Percentiles rank a stretch among this genome's conserved stretches.
These are phyloP conservation scores for Nyctibius bracteatus DNA, from an alignment of 2,113 vertebrate genomes.

Conservation along the genomic window DNA sequence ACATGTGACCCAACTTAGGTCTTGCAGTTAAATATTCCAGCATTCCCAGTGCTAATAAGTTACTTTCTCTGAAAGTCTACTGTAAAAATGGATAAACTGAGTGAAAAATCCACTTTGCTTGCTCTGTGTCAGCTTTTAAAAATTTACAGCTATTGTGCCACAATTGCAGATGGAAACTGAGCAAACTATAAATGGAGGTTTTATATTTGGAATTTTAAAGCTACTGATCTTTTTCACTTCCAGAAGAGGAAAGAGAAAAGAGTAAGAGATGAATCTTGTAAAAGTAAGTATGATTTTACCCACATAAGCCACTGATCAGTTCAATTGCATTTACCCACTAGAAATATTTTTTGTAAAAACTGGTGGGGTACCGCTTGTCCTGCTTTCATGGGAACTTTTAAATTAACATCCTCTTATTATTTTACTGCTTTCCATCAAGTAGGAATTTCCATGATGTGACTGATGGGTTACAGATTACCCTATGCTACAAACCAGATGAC, in stretches of 20 bases:
- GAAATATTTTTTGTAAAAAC: background rate
- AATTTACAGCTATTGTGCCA: background rate
- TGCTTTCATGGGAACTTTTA: background rate
- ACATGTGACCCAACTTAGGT: background rate
- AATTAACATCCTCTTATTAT: constrained; percentile 27
- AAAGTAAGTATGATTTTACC: background rate
- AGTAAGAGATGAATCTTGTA: background rate
- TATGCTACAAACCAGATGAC: constrained; percentile 29
- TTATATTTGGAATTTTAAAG: background rate
- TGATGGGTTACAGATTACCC: background rate
- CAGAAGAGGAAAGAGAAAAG: background rate
- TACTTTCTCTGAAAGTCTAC: background rate
- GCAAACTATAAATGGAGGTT: background rate
- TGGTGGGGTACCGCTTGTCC: background rate
- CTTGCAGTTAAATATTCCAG: background rate
- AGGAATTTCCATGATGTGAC: background rate
- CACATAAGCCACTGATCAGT: background rate
- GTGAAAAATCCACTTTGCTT: background rate
- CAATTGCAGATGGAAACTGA: background rate
- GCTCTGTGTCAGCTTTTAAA: background rate
- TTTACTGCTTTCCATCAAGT: constrained; percentile 64
- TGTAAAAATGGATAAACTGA: background rate
- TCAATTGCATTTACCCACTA: background rate
- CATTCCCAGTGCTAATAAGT: background rate
- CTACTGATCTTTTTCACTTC: background rate